A percentile compares a stretch with the other conserved stretches of the same genome.
Conservation (phyloP, 2,888 invertebrate genomes). For the Acanthococcus lagerstroemiae region DNA sequence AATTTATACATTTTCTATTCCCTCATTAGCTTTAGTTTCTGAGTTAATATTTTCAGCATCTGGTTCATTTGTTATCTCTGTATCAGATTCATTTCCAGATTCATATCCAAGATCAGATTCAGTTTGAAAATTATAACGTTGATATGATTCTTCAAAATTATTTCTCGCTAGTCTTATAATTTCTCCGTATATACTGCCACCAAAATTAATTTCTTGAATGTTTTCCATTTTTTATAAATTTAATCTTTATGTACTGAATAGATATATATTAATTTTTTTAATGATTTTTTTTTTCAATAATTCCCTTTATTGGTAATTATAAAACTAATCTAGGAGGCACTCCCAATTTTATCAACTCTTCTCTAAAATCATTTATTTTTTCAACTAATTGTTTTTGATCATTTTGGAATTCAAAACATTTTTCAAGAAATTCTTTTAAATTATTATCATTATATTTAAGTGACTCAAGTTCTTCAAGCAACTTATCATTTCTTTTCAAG, state of each 20-base stretch:
- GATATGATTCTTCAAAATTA: not conserved
- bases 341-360: not conserved
- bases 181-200: conserved; percentile 3
- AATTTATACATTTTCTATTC: conserved; percentile 7
- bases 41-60: conserved; percentile 6
- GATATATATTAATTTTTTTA: not conserved
- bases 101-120: conserved; percentile 8
- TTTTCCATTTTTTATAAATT: conserved; percentile 6
- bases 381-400: too few relatives aligned
- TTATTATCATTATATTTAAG: not conserved
- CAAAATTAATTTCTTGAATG: conserved; percentile 4
- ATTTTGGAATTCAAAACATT: too few relatives aligned
- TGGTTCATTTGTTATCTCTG: conserved; percentile 6
- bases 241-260: conserved; percentile 8
- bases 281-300: not conserved
- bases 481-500: conserved; percentile 1
- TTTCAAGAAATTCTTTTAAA: too few relatives aligned
- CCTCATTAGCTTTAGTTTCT: conserved; percentile 1
- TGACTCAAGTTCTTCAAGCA: conserved; percentile 5
- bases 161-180: conserved; percentile 6
- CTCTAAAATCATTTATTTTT: too few relatives aligned
- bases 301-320: conserved; percentile 5
- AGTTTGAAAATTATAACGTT: conserved; percentile 2
- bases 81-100: conserved; percentile 1
- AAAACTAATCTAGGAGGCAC: not conserved